These are phyloP conservation scores for Julus scandinavius DNA, from an alignment of 2,888 invertebrate genomes.

Conservation along the genomic window DNA sequence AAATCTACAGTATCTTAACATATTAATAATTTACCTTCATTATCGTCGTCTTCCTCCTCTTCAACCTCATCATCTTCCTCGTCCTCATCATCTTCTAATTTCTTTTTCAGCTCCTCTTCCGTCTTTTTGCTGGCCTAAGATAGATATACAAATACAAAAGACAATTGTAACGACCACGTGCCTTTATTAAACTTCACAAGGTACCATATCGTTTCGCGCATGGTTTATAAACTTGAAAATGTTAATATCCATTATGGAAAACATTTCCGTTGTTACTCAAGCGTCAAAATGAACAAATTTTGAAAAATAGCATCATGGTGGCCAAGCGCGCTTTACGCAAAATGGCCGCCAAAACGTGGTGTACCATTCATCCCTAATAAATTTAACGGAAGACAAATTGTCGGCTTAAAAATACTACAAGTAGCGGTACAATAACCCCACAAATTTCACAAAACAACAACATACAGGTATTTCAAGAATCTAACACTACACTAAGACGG, in stretches of 20 bases:
- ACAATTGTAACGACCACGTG: background rate
- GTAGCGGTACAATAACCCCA: background rate
- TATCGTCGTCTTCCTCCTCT: conserved; percentile 51
- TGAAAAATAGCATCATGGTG: conserved; percentile 6
- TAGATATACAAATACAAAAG: background rate
- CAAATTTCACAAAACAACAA: background rate
- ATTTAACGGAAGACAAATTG: background rate
- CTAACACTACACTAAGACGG: background rate
- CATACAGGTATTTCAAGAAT: background rate
- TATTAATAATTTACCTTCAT: conserved; percentile 44
- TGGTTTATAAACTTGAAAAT: too few relatives aligned
- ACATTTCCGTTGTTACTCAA: background rate
- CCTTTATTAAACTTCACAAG: background rate
- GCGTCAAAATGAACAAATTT: background rate
- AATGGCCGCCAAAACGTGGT: conserved; percentile 39
- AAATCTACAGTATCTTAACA: too few relatives aligned
- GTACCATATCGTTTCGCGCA: too few relatives aligned
- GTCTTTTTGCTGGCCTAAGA: conserved; percentile 51
- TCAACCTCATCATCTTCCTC: conserved; percentile 50
- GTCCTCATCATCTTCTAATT: conserved; percentile 53
- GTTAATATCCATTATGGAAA: too few relatives aligned
- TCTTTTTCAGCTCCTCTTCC: conserved; percentile 54
- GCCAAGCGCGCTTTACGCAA: background rate
- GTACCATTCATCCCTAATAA: background rate
- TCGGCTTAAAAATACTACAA: background rate